These are phyloP conservation scores for Hippocampus barbouri DNA, from an alignment of 2,113 vertebrate genomes.

Conservation along the genomic window DNA sequence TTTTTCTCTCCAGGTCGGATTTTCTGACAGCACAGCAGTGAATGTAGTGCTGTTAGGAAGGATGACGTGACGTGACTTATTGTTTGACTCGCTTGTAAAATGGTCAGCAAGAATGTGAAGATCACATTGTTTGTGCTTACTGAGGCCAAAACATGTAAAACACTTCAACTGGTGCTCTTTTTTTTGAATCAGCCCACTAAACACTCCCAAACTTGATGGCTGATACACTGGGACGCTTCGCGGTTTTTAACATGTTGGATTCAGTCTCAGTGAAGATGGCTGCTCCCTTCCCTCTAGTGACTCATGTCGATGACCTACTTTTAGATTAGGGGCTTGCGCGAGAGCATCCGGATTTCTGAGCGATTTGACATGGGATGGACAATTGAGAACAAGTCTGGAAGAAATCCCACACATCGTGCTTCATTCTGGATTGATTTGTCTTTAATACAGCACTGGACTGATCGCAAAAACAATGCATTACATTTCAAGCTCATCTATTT, in stretches of 20 bases:
- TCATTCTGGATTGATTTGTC: neutral
- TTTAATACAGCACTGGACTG: neutral
- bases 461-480: neutral
- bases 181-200: neutral
- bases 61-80: neutral
- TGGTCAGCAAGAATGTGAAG: slow-evolving; percentile 60
- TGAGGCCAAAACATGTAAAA: slow-evolving; percentile 21
- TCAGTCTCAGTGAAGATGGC: slow-evolving; percentile 3
- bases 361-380: neutral
- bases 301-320: neutral
- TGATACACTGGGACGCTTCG: neutral
- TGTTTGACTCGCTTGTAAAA: slow-evolving; percentile 31
- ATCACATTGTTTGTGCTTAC: slow-evolving; percentile 32
- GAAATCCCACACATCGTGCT: neutral
- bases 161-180: neutral
- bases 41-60: slow-evolving; percentile 53
- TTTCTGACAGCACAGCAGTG: slow-evolving; percentile 64
- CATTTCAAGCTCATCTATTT: neutral
- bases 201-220: neutral
- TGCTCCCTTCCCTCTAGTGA: neutral
- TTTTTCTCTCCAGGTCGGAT: slow-evolving; percentile 63
- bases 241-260: slow-evolving; percentile 6
- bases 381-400: slow-evolving; percentile 5
- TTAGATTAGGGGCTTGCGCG: neutral
- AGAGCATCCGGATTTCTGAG: neutral